A percentile compares a stretch with the other conserved stretches of the same genome.
These are phyloP conservation scores for Cassiopea xamachana DNA, from an alignment of 30 jellyfish, hydroid and myxozoan genomes.

Conservation along the genomic window DNA sequence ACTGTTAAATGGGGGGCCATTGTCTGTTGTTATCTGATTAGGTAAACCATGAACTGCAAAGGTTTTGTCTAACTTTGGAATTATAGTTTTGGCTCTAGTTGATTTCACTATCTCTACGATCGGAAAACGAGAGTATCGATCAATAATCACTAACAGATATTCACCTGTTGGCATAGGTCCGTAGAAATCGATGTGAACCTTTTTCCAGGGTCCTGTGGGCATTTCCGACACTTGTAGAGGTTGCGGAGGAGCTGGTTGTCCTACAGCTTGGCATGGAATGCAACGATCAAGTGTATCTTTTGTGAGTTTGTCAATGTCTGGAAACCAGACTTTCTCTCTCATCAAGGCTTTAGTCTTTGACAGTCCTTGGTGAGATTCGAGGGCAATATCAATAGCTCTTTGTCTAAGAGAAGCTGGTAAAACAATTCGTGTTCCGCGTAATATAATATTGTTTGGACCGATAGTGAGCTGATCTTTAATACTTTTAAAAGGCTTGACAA, in stretches of 20 bases:
- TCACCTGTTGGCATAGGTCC: constrained; percentile 65
- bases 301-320: constrained; percentile 32
- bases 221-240: constrained; percentile 30
- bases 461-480: not conserved
- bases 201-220: constrained; percentile 49
- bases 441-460: constrained; percentile 9
- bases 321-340: constrained; percentile 66
- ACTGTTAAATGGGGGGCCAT: constrained; percentile 68
- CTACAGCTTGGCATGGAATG: constrained; percentile 64
- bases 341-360: constrained; percentile 26
- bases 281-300: constrained; percentile 38
- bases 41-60: constrained; percentile 48
- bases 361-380: constrained; percentile 42
- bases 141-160: constrained; percentile 50
- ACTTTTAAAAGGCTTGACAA: constrained; percentile 8
- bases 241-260: constrained; percentile 17
- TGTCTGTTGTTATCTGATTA: constrained; percentile 28
- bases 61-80: constrained; percentile 37
- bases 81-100: constrained; percentile 22
- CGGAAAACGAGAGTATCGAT: constrained; percentile 48
- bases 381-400: constrained; percentile 15
- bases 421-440: constrained; percentile 28
- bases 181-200: constrained; percentile 38
- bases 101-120: constrained; percentile 64
- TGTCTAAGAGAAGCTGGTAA: constrained; percentile 4